A percentile compares a stretch with the other conserved stretches of the same genome.
Evolutionary conservation across 2,888 invertebrate species (phyloP).

Genomic region (Pelosia muscerda): DNA sequence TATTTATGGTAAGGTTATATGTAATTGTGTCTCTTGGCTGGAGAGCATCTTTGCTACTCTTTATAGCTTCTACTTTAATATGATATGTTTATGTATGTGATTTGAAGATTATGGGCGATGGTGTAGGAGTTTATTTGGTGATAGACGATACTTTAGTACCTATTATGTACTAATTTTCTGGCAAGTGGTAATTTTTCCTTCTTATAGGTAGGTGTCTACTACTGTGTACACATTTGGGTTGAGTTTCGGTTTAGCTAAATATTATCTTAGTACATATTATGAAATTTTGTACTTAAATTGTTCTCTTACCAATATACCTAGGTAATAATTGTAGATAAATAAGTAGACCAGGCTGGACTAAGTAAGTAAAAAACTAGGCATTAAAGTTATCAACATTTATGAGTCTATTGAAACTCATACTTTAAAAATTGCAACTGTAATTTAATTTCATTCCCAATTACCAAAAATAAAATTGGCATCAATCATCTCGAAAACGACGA

Average conservation of each 20-base stretch:
- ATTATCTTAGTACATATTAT: neutral
- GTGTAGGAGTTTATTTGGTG: conserved; percentile 13
- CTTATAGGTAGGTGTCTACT: neutral
- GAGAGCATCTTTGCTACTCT: conserved; percentile 24
- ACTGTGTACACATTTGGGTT: neutral
- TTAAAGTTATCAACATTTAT: neutral
- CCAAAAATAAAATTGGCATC: too few species aligned
- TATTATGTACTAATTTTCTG: conserved; percentile 6
- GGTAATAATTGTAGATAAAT: too few species aligned
- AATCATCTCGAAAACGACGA: too few species aligned
- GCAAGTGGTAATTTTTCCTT: neutral
- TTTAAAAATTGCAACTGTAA: neutral
- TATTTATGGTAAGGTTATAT: conserved; percentile 65
- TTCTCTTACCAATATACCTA: too few species aligned
- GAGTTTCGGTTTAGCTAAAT: neutral
- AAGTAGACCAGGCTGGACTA: too few species aligned
- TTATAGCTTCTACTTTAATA: conserved; percentile 35
- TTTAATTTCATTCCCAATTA: neutral
- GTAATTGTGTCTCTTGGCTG: conserved; percentile 46
- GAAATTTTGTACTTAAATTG: neutral
- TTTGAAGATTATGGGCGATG: conserved; percentile 20
- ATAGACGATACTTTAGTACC: neutral
- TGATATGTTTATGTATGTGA: conserved; percentile 40
- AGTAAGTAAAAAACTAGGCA: too few species aligned
- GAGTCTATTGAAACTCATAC: neutral